These are phyloP conservation scores for Gortyna flavago DNA, from an alignment of 2,888 invertebrate genomes.

Conservation along the genomic window DNA sequence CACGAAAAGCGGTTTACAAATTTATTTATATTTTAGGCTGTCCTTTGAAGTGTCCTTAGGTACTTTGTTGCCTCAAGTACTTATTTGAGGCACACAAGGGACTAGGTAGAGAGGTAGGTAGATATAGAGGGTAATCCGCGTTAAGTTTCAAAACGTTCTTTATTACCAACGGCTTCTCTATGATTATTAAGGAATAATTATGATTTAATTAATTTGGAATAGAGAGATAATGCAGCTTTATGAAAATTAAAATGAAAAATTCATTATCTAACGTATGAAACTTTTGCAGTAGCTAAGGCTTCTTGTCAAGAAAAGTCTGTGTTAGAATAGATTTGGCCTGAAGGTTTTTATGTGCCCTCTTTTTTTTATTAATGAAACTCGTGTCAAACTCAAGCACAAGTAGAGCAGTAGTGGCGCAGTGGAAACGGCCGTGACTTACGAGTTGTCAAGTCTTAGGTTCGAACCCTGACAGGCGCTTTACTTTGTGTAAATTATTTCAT, in stretches of 20 bases:
- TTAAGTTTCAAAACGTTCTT: slow-evolving; percentile 34
- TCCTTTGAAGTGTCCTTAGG: slow-evolving; percentile 33
- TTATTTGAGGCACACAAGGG: slow-evolving; percentile 47
- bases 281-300: neutral
- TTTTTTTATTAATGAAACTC: too few species aligned
- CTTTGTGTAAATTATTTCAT: too few species aligned
- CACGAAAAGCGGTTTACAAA: slow-evolving; percentile 16
- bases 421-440: too few species aligned
- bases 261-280: neutral
- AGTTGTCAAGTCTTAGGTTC: too few species aligned
- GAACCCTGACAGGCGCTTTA: too few species aligned
- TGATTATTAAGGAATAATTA: slow-evolving; percentile 1
- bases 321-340: neutral
- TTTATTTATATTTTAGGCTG: slow-evolving; percentile 27
- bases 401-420: too few species aligned
- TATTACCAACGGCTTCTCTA: neutral
- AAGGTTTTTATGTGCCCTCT: too few species aligned
- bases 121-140: slow-evolving; percentile 27
- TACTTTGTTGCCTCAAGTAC: slow-evolving; percentile 47
- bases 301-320: neutral
- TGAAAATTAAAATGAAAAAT: too few species aligned
- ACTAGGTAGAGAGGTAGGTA: neutral
- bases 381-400: too few species aligned
- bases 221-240: neutral
- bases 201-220: slow-evolving; percentile 15